A percentile compares a stretch with the other conserved stretches of the same genome.
These are phyloP conservation scores for Drosophila pandora DNA, from an alignment of 1,140 invertebrate species.

Conservation along the genomic window DNA sequence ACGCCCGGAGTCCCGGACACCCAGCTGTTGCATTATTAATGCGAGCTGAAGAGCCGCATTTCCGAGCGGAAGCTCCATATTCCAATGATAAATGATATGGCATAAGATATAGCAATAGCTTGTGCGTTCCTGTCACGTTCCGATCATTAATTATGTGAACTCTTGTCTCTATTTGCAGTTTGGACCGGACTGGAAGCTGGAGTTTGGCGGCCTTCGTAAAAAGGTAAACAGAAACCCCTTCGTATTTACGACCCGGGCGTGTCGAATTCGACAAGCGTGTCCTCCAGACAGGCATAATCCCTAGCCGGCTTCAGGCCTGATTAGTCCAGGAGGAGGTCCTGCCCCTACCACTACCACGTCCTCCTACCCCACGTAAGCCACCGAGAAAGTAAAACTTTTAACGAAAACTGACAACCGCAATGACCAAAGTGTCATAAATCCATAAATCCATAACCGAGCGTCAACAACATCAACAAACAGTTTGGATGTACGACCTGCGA, in stretches of 20 bases:
- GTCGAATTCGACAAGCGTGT: constrained; percentile 61
- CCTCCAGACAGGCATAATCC: constrained; percentile 44
- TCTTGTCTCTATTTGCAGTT: constrained; percentile 77
- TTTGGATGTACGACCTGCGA: constrained; percentile 74
- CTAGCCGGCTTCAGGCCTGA: constrained; percentile 32
- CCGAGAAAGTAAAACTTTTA: constrained; percentile 64
- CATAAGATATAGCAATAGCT: constrained; percentile 18
- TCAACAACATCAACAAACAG: constrained; percentile 80
- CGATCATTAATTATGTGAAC: constrained; percentile 71
- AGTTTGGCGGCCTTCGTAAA: constrained; percentile 57
- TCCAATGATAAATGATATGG: constrained; percentile 68
- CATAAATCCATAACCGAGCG: constrained; percentile 81
- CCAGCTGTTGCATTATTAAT: constrained; percentile 81
- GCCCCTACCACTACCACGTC: background rate
- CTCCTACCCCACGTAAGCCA: constrained; percentile 39
- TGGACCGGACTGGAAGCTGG: constrained; percentile 51
- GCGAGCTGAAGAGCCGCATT: constrained; percentile 40
- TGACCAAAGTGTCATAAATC: constrained; percentile 81
- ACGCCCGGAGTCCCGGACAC: background rate
- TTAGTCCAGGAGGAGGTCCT: constrained; percentile 35
- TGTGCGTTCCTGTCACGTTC: constrained; percentile 67
- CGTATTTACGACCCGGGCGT: constrained; percentile 58
- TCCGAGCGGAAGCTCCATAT: constrained; percentile 64
- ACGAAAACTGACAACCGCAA: constrained; percentile 79
- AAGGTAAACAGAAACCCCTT: constrained; percentile 54